Evolutionary conservation across 2,888 invertebrate genomes (phyloP), one percentile per base, ranked within the genome.

Genomic region (Lydus trimaculatus): DNA sequence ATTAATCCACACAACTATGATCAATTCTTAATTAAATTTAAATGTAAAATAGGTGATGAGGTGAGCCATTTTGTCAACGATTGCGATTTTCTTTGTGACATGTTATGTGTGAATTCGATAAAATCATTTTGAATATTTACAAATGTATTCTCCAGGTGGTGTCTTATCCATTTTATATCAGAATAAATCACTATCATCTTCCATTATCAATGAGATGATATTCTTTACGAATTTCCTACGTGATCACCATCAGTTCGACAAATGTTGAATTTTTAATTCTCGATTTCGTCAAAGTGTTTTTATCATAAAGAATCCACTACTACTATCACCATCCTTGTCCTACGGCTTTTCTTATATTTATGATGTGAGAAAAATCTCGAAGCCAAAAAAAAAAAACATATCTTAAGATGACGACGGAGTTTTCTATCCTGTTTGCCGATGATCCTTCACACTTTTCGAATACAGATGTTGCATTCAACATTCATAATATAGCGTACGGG

Each of bases 381-480:
- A 43, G 17, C 17, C 43, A n/a, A 43, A 43, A 36, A 31, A 31
- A 31, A 31, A 31, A 31, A 31, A 75, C 75, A 76, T 79, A 81
- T 80, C 80, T 28, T 78, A 79, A 78, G 79, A 77, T 17, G 17
- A 78, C 17, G 43, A 78, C n/a, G 75, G 75, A 72, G 78, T 75
- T 75, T 73, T 76, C 73, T 76, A 76, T 72, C 68, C 67, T 66
- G 74, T 20, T 20, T 48, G 11, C 48, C 73, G 73, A 73, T 72
- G 59, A 69, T 72, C 73, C 73, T 71, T 75, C 74, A 75, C 70
- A 20, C 48, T 23, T 4, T 77, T 73, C 66, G 83, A 83, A 83
- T 84, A 84, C 84, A 84, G 83, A 84, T 84, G 83, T 83, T 80
- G 78, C 83, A 84, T 83, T 84, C 83, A 84, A 84, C 82, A 84